Evolutionary conservation across 2,888 invertebrate genomes (phyloP), one percentile per base, ranked within the genome.

Genomic region (Athripsodes cinereus): DNA sequence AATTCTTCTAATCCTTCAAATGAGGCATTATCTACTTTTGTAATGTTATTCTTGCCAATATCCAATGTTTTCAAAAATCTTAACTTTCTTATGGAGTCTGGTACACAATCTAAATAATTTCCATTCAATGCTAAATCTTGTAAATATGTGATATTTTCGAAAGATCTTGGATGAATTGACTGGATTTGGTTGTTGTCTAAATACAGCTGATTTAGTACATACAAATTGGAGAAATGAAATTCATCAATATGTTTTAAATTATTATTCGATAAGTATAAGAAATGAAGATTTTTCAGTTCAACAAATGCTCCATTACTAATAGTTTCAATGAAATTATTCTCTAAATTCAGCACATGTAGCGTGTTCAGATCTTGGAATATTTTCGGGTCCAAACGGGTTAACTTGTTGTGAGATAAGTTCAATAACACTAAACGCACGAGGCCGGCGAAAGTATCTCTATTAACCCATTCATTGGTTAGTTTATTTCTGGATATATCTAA

Each of bases 31-130:
- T 78, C 81, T 61, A 93, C 79, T 58, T 76, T 77, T 52, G 84
- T 80, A 65, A 94, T 86, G 62, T 82, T 82, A 72, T 93, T 93
- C 70, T 90, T 88, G 3, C 89, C 90, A 62, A 93, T 79, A 71
- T 92, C 90, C 53, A 93, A 79, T 1, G 87, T 86, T 71, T 87
- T 87, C 57, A 92, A 73, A 67, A 85, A 84, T 52, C 81, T 74
- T 44, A 91, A 73, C 64, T 82, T 82, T 57, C 81, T 83, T 13
- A 89, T 80, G 2, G 88, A 86, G 55, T 78, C 80, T 21, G 90
- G 88, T 44, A 87, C 78, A 52, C 78, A 78, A 53, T 81, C 82
- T 35, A 91, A 74, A 61, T 73, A 74, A 69, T 92, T 92, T 50
- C 85, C 87, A 68, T 85, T 87, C 59, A 91, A 71, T n/a, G 87